Conservation (phyloP, 2,888 invertebrate genomes). For the Meiosimyza decipiens region DNA sequence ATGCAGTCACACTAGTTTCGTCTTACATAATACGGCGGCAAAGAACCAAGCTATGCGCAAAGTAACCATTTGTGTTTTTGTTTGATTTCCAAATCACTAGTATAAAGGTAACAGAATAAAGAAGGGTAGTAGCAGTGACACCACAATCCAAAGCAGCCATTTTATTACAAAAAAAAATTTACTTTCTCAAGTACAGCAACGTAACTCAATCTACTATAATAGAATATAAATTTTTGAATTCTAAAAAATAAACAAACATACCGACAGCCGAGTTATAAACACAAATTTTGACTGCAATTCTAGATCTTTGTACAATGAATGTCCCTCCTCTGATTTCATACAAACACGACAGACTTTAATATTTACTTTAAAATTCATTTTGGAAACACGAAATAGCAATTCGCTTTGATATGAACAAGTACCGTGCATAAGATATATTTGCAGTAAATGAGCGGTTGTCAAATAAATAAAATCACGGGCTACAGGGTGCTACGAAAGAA, state of each 20-base stretch:
- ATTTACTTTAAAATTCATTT: slow-evolving; percentile 57
- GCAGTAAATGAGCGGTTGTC: too few species aligned
- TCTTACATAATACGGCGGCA: too few species aligned
- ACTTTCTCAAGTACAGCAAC: slow-evolving; percentile 26
- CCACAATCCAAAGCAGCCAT: slow-evolving; percentile 28
- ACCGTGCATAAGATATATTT: too few species aligned
- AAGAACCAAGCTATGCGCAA: too few species aligned
- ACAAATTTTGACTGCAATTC: slow-evolving; percentile 53
- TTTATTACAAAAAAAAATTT: slow-evolving; percentile 43
- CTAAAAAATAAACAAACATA: slow-evolving; percentile 43
- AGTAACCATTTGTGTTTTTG: not conserved
- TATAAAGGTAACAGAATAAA: slow-evolving; percentile 22
- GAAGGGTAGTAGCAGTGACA: not conserved
- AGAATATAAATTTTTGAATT: slow-evolving; percentile 42
- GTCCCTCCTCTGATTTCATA: slow-evolving; percentile 53
- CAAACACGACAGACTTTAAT: slow-evolving; percentile 59
- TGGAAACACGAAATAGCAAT: slow-evolving; percentile 14
- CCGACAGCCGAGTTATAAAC: slow-evolving; percentile 55
- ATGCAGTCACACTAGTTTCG: too few species aligned
- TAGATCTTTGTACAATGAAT: slow-evolving; percentile 46
- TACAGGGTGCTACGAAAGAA: too few species aligned
- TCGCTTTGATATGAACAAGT: too few species aligned
- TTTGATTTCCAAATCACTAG: not conserved
- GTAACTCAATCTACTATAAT: slow-evolving; percentile 46
- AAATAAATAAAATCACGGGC: too few species aligned